Conservation (phyloP, 2,888 invertebrate genomes). For the Acleris emargana region DNA sequence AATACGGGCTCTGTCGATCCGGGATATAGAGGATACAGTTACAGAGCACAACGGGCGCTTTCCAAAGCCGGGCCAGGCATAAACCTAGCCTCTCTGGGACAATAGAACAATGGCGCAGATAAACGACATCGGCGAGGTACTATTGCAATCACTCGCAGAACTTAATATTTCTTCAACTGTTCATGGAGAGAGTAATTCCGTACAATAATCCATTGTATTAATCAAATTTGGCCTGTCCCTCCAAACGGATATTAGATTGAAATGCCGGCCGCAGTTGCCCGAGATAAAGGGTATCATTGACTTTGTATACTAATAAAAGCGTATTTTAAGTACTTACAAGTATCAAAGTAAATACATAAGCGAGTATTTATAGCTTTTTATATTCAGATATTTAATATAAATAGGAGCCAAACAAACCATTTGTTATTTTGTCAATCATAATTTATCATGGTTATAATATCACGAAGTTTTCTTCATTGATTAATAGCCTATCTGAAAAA, state of each 20-base stretch:
- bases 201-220: no score
- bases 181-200: constrained; percentile 1
- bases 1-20: background rate
- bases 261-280: no score
- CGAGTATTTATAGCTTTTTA: background rate
- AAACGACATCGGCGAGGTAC: background rate
- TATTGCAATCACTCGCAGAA: constrained; percentile 18
- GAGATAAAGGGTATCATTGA: no score
- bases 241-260: no score
- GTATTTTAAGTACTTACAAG: no score
- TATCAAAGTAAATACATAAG: background rate
- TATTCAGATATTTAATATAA: no score
- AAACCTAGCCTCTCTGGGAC: constrained; percentile 21
- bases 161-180: constrained; percentile 23
- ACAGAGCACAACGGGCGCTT: background rate
- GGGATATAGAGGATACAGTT: background rate
- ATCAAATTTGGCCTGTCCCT: no score
- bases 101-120: constrained; percentile 24
- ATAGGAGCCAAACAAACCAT: background rate
- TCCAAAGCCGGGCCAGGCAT: constrained; percentile 2
- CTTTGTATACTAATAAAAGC: background rate
- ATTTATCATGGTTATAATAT: background rate
- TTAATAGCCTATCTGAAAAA: constrained; percentile 7
- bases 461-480: background rate
- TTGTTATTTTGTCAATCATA: background rate